A percentile compares a stretch with the other conserved stretches of the same genome.
phyloP scores from a whole-genome alignment of 2,797 vertebrate genomes.

The Xenentodon cancila region DNA sequence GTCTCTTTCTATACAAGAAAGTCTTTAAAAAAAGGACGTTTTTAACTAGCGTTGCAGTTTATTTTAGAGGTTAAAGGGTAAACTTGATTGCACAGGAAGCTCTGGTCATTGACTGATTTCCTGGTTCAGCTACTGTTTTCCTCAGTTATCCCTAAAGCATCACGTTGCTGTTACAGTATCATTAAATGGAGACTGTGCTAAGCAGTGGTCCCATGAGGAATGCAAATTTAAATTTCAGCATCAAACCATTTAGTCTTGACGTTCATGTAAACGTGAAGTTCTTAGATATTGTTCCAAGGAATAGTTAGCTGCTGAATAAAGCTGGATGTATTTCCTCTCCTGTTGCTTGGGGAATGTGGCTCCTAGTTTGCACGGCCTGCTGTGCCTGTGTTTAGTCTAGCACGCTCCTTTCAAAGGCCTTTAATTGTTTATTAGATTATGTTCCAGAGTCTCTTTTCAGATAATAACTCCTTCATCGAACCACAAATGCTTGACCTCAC shows the following conservation, averaged over 20 bases:
- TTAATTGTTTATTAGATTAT: conserved; percentile 63
- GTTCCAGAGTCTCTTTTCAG: conserved; percentile 61
- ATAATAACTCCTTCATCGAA: conserved; percentile 58
- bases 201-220: background rate
- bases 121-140: conserved; percentile 83
- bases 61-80: conserved; percentile 66
- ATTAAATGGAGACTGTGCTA: conserved; percentile 20
- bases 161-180: conserved; percentile 28
- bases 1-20: conserved; percentile 17
- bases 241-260: conserved; percentile 6
- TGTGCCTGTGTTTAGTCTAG: conserved; percentile 62
- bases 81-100: conserved; percentile 76
- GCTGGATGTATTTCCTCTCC: conserved; percentile 22
- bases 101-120: conserved; percentile 80
- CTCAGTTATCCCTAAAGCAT: conserved; percentile 48
- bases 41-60: conserved; percentile 55
- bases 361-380: conserved; percentile 26
- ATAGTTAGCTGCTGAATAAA: conserved; percentile 4
- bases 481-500: conserved; percentile 50
- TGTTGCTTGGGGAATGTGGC: conserved; percentile 36
- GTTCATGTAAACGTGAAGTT: conserved; percentile 7
- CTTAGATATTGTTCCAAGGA: conserved; percentile 17
- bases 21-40: conserved; percentile 39
- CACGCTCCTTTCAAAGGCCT: conserved; percentile 49
- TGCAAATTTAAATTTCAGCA: background rate